Evolutionary conservation across 2,888 invertebrate species (phyloP).

Genomic region (Dicranocentrus wangi): DNA sequence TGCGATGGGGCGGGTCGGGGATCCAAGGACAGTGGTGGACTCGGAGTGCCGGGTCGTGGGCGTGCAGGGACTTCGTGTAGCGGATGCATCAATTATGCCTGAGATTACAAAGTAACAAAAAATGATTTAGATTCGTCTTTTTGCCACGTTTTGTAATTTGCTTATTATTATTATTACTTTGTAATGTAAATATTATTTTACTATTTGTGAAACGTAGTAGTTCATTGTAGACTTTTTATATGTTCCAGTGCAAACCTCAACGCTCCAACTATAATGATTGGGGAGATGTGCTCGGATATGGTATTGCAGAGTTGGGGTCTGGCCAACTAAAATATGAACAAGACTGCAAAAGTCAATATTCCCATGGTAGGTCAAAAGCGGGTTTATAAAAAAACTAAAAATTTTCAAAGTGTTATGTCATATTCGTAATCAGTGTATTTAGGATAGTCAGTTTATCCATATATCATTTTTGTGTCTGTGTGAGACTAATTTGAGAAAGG

Average conservation of each 20-base stretch:
- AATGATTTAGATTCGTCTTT: not conserved
- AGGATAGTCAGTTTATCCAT: too few species aligned
- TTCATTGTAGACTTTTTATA: not conserved
- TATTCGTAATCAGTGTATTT: too few species aligned
- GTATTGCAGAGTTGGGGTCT: constrained; percentile 10
- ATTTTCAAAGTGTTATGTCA: too few species aligned
- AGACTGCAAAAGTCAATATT: too few species aligned
- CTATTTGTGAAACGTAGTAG: not conserved
- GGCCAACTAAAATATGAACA: too few species aligned
- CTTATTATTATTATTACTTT: not conserved
- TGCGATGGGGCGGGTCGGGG: constrained; percentile 36
- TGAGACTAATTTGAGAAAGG: too few species aligned
- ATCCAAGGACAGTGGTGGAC: constrained; percentile 49
- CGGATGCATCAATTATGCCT: constrained; percentile 17
- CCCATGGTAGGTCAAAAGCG: too few species aligned
- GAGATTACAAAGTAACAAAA: not conserved
- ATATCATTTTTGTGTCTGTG: too few species aligned
- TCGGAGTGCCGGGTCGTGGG: constrained; percentile 24
- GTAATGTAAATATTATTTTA: not conserved
- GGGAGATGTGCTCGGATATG: constrained; percentile 42
- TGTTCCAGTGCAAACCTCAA: constrained; percentile 37
- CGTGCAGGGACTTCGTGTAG: not conserved
- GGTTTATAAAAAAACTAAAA: too few species aligned
- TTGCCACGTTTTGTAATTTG: not conserved
- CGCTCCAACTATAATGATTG: constrained; percentile 44